Percentiles rank a stretch among this genome's conserved stretches.
Evolutionary conservation across 2,888 invertebrate species (phyloP).

Genomic region (Dugesia japonica): DNA sequence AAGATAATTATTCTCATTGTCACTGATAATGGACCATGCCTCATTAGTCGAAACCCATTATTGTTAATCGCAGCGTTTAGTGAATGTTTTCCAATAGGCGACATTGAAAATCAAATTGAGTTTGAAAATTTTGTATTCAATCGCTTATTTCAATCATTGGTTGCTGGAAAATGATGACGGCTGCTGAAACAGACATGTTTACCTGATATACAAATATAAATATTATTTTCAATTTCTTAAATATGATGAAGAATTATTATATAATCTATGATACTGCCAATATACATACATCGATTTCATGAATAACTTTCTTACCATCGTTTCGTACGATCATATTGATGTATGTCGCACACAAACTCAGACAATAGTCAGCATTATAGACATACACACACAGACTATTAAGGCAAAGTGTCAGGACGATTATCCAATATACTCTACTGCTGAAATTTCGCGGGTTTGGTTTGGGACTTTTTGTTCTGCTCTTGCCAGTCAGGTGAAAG

Average conservation of each 20-base stretch:
- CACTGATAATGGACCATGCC: constrained; percentile 10
- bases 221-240: not conserved
- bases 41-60: constrained; percentile 20
- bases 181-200: not conserved
- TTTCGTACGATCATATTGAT: too few relatives aligned
- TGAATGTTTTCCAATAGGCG: not conserved
- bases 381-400: not conserved
- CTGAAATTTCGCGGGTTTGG: constrained; percentile 20
- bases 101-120: not conserved
- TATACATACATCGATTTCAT: not conserved
- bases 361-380: not conserved
- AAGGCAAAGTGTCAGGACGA: constrained; percentile 16
- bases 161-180: not conserved
- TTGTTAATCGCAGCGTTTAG: constrained; percentile 8
- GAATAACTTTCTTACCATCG: not conserved
- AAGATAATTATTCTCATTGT: constrained; percentile 15
- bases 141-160: not conserved
- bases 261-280: not conserved
- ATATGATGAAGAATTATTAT: not conserved
- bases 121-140: not conserved
- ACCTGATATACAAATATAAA: not conserved
- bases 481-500: constrained; percentile 20
- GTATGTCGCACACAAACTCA: not conserved
- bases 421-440: constrained; percentile 13
- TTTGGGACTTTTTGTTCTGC: constrained; percentile 8